Evolutionary conservation across 2,888 invertebrate species (phyloP).

Genomic region (Dione vanillae): DNA sequence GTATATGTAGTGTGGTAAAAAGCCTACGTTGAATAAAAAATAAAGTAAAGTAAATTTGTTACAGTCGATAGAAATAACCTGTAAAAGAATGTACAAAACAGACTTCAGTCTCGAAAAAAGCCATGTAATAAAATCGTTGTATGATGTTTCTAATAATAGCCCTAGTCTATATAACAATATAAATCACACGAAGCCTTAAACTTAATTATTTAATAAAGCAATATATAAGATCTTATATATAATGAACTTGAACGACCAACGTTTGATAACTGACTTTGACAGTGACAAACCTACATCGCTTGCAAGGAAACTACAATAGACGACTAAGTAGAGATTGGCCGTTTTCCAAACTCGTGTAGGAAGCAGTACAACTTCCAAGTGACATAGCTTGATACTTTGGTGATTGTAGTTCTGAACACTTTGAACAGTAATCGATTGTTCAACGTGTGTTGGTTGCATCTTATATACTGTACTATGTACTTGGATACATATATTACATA

Average conservation of each 20-base stretch:
- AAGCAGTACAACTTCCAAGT: slow-evolving; percentile 39
- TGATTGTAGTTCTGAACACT: slow-evolving; percentile 33
- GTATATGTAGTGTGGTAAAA: background rate
- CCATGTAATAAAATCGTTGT: too few species aligned
- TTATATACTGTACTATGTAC: background rate
- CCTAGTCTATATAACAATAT: too few species aligned
- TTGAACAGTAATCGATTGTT: slow-evolving; percentile 28
- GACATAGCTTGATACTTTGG: slow-evolving; percentile 37
- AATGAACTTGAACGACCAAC: background rate
- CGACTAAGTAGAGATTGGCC: slow-evolving; percentile 41
- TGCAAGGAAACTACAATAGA: slow-evolving; percentile 28
- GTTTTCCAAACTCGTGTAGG: slow-evolving; percentile 40
- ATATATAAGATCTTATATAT: background rate
- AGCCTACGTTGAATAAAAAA: background rate
- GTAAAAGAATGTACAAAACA: too few species aligned
- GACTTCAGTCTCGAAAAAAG: too few species aligned
- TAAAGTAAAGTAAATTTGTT: background rate
- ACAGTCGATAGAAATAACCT: background rate
- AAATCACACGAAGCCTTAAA: too few species aligned
- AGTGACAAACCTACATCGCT: slow-evolving; percentile 29
- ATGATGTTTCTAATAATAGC: too few species aligned
- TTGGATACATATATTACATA: background rate
- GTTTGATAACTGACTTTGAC: slow-evolving; percentile 16
- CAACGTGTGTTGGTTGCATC: slow-evolving; percentile 5
- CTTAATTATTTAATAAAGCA: background rate